phyloP scores from a whole-genome alignment of 2,113 vertebrate genomes.

The Alaudala cheleensis region DNA sequence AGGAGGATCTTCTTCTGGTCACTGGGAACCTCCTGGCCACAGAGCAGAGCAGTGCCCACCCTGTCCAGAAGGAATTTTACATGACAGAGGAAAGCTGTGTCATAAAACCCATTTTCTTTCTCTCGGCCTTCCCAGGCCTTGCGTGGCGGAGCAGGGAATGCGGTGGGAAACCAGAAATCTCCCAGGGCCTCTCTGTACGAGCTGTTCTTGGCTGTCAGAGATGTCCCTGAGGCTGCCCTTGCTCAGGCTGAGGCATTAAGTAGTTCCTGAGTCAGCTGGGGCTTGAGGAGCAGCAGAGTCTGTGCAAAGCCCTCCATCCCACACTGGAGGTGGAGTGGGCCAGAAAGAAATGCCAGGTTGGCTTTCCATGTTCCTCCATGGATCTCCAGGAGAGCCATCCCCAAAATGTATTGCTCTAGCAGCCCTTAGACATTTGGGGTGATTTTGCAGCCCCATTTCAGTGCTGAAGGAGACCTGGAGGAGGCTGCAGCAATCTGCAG shows the following conservation, averaged over 20 bases:
- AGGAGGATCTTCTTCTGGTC: not conserved
- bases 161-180: not conserved
- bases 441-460: not conserved
- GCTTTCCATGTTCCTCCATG: not conserved
- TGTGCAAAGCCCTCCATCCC: not conserved
- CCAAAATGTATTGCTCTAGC: not conserved
- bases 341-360: not conserved
- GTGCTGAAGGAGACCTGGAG: not conserved
- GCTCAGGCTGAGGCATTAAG: not conserved
- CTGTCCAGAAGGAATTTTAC: not conserved
- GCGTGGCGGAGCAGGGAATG: not conserved
- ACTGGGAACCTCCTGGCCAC: not conserved
- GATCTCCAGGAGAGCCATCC: not conserved
- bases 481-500: not conserved
- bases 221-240: not conserved
- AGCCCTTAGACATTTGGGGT: not conserved
- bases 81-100: not conserved
- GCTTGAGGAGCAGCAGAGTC: not conserved
- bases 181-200: not conserved
- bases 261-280: not conserved
- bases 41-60: accelerated
- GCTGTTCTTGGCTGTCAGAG: constrained; percentile 33
- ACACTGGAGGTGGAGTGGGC: not conserved
- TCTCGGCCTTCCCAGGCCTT: not conserved
- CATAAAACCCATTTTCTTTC: not conserved